Base-by-base conservation (phyloP, 2,113 vertebrate species). In the Oryzias melastigma region DNA sequence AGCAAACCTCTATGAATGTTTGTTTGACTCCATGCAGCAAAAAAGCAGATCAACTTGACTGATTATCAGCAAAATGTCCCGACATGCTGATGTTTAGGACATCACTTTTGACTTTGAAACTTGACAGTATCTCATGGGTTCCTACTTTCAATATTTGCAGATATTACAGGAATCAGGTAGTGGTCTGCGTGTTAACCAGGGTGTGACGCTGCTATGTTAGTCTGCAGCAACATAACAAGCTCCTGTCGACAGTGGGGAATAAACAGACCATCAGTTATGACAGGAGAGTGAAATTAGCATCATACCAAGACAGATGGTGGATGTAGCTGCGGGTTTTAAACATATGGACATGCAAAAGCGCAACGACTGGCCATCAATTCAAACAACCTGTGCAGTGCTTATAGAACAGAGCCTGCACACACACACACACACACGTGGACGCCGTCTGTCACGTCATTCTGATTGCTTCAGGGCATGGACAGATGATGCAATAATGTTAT, bases 401-500 rank as follows among this genome's bases (percentile, higher is more conserved):
- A 41, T 35, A 78, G 75, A 73, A 68, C 55, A 58, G 51, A 46
- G 65, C 62, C 16, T 17, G 16, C 50, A 14, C 71, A 27, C 70
- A 62, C 60, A 71, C 44, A 63, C 50, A 44, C 22, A 0, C 60
- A 29, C 52, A 46, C 60, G 58, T 68, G 71, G 35, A 52, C 1
- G n/a, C 83, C 73, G 71, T 86, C 85, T 82, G 83, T 83, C 81
- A 78, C 68, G 59, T 65, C 73, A 50, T 77, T 81, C 78, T 16
- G 69, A 84, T 68, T 61, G 83, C 84, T 79, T 81, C 17, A 71
- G 82, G 86, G 73, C 73, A 68, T 73, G 86, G 79, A 87, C 75
- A 77, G 85, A 85, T 88, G 84, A 86, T 76, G 84, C 84, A 86
- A 86, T 86, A 75, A 80, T 75, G 69, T 80, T 66, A 58, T 67